Conservation (phyloP, 2,113 vertebrate species). For the Eurystomus gularis region DNA sequence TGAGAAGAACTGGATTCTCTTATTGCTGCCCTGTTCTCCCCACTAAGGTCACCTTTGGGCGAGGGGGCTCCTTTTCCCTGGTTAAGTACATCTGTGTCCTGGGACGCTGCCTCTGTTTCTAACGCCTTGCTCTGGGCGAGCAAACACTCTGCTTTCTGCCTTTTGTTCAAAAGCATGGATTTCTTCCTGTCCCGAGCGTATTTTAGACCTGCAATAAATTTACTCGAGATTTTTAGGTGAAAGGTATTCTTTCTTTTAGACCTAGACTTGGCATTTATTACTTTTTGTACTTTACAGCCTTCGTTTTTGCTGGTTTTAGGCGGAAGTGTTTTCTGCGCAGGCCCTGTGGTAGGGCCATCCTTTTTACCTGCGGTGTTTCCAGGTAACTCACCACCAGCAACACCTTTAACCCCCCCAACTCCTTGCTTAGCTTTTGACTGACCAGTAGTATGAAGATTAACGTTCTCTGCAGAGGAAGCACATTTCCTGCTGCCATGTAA, state of each 20-base stretch:
- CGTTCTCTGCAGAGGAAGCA: neutral
- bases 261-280: neutral
- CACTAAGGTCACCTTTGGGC: neutral
- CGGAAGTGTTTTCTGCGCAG: neutral
- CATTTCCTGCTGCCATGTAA: neutral
- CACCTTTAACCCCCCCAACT: neutral
- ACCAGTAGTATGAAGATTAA: neutral
- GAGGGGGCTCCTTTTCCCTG: neutral
- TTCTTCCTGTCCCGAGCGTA: conserved; percentile 25
- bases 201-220: conserved; percentile 41
- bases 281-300: neutral
- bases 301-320: neutral
- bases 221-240: conserved; percentile 14
- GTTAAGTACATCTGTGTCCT: neutral
- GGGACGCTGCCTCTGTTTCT: neutral
- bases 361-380: neutral
- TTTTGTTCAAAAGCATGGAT: conserved; percentile 38
- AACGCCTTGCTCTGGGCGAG: neutral
- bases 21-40: neutral
- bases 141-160: neutral
- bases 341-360: neutral
- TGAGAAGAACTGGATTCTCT: neutral
- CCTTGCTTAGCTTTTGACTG: conserved; percentile 44
- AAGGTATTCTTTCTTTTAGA: conserved; percentile 15
- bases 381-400: neutral